Conservation (phyloP, 2,888 invertebrate genomes). For the Phaonia tiefii region DNA sequence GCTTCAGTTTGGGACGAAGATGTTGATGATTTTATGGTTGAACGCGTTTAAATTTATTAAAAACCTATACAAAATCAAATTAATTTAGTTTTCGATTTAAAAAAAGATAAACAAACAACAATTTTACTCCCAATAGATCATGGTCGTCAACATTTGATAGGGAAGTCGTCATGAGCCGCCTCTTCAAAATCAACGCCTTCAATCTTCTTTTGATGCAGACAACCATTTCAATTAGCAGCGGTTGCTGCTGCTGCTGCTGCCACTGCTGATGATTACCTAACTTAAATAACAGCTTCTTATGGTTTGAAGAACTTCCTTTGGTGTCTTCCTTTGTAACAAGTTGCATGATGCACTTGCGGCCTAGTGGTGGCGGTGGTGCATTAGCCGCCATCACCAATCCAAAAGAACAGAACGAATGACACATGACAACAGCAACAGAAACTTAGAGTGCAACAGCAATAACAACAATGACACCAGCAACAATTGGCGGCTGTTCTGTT, state of each 20-base stretch:
- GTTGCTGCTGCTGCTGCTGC: conserved; percentile 24
- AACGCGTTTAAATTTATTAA: conserved; percentile 31
- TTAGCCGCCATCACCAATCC: too few relatives aligned
- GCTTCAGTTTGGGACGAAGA: too few relatives aligned
- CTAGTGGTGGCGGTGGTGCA: too few relatives aligned
- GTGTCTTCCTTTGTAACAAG: not conserved
- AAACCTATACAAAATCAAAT: conserved; percentile 23
- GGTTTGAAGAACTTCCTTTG: not conserved
- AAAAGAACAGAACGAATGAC: not conserved
- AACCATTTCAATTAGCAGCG: conserved; percentile 55
- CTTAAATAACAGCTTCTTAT: conserved; percentile 72
- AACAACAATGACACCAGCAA: conserved; percentile 37
- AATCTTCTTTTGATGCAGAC: not conserved
- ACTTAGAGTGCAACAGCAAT: conserved; percentile 3
- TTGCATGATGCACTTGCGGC: conserved; percentile 23
- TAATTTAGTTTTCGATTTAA: conserved; percentile 18
- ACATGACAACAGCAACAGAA: not conserved
- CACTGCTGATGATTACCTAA: conserved; percentile 66
- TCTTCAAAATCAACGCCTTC: too few relatives aligned
- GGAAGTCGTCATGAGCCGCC: too few relatives aligned
- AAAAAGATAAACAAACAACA: conserved; percentile 7
- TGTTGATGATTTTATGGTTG: conserved; percentile 21
- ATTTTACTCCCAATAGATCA: conserved; percentile 7
- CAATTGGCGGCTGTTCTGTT: conserved; percentile 5
- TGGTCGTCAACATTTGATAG: not conserved